phyloP scores from a whole-genome alignment of 2,113 vertebrate species.

The Antigone vipio region DNA sequence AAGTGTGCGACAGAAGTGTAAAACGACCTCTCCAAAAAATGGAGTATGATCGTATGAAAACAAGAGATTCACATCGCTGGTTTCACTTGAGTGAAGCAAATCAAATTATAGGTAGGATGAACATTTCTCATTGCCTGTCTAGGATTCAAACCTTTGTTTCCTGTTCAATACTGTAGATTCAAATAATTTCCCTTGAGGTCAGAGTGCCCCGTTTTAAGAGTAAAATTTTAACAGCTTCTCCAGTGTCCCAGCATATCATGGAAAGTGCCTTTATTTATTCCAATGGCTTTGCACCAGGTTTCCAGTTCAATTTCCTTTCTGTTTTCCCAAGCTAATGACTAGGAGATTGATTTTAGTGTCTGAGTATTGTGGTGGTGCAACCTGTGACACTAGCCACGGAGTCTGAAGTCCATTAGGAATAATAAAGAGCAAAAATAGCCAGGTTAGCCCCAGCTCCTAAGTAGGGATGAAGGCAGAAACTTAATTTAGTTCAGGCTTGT shows the following conservation, averaged over 20 bases:
- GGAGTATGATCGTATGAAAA: neutral
- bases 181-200: neutral
- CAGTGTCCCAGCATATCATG: neutral
- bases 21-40: neutral
- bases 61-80: neutral
- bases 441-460: neutral
- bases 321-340: slow-evolving; percentile 56
- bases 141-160: slow-evolving; percentile 4
- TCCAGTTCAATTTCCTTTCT: slow-evolving; percentile 55
- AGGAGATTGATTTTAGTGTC: slow-evolving; percentile 28
- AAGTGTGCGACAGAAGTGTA: neutral
- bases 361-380: neutral
- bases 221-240: slow-evolving; percentile 35
- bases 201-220: neutral
- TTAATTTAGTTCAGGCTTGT: neutral
- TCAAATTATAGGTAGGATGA: neutral
- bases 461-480: neutral
- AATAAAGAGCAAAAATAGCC: neutral
- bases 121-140: neutral
- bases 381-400: neutral
- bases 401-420: slow-evolving; percentile 14
- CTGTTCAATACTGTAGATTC: neutral
- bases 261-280: slow-evolving; percentile 32
- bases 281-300: slow-evolving; percentile 26
- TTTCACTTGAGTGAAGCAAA: slow-evolving; percentile 19